Evolutionary conservation across 2,113 vertebrate genomes (phyloP).

Genomic region (Pelusios castaneus): DNA sequence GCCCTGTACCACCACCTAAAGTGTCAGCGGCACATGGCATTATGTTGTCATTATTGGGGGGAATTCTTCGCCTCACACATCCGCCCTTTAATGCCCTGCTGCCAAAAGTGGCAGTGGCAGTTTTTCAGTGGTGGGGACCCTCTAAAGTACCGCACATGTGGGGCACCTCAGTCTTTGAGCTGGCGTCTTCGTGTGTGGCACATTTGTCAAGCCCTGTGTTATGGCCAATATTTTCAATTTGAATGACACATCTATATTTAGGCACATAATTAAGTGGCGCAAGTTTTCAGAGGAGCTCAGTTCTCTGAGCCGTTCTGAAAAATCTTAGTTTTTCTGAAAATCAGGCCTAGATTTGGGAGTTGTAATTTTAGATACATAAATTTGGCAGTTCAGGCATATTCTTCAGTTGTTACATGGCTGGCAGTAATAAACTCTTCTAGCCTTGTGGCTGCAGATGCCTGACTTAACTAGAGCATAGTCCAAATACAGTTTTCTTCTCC

Average conservation of each 20-base stretch:
- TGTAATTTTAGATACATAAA: background rate
- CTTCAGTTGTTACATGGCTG: background rate
- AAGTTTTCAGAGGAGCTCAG: background rate
- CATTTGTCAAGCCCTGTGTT: rapidly evolving
- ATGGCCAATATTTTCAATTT: background rate
- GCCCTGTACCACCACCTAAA: no score
- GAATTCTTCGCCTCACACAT: no score
- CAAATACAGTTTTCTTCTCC: background rate
- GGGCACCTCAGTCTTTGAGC: no score
- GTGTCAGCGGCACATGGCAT: no score
- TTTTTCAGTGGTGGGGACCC: no score
- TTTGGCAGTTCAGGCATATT: background rate
- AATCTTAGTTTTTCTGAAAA: background rate
- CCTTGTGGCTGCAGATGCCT: background rate
- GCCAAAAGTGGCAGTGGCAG: no score
- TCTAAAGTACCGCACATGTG: no score
- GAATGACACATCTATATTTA: background rate
- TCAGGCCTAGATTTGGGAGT: background rate
- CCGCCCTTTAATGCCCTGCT: no score
- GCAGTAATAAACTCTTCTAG: background rate
- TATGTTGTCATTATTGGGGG: no score
- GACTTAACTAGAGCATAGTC: background rate
- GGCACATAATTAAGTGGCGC: background rate
- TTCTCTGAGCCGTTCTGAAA: background rate
- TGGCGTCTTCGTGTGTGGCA: no score